Evolutionary conservation across 2,797 vertebrate genomes (phyloP), one percentile per base, ranked within the genome.

Genomic region (Acipenser ruthenus): DNA sequence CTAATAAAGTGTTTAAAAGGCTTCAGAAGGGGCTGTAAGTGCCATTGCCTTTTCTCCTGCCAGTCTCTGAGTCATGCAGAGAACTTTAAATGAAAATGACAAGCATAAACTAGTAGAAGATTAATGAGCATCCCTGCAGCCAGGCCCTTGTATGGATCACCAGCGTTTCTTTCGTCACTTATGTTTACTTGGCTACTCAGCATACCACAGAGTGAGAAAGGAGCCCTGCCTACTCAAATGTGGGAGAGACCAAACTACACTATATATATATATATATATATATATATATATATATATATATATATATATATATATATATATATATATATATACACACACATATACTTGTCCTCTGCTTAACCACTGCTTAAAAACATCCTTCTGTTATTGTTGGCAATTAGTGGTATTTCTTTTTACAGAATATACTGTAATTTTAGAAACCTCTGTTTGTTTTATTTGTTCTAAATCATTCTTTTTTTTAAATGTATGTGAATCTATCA

Each of bases 101-200:
- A 86, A 55, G 80, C 75, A 87, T 81, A 86, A 88, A 86, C 82
- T 81, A 78, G 73, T 75, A 79, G 83, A 84, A 89, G 84, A 89
- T 86, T 86, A 87, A 88, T 83, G 80, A 85, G 82, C 77, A 85
- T 82, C 80, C 82, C 80, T 75, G 81, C 75, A 81, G 84, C 71
- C 70, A 75, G 75, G 75, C 80, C 79, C 84, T 10, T 85, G 84
- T 77, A 86, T 79, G 75, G 78, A 84, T 83, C 79, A 75, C 79
- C 82, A 85, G 75, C 70, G 82, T 80, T 72, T 78, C 79, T 85
- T 86, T 84, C 76, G 82, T 80, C 78, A 83, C 78, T 76, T 70
- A 68, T 81, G 86, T 84, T 83, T 82, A 81, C 72, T 71, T 69
- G 74, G 74, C 76, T 81, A 84, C 75, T 77, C 78, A 83, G 79